phyloP scores from a whole-genome alignment of 2,888 invertebrate species.

The Caenorhabditis plicata region DNA sequence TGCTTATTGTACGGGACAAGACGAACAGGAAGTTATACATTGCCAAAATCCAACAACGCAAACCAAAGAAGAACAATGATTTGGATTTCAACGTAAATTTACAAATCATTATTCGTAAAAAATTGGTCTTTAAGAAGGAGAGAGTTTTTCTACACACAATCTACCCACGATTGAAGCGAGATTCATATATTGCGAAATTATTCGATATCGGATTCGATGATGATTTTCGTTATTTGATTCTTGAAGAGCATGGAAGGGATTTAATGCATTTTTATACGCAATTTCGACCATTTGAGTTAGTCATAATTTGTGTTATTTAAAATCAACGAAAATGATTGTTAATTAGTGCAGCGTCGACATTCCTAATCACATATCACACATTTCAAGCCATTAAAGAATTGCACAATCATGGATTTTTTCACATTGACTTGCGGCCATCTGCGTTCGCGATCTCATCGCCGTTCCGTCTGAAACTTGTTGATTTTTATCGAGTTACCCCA shows the following conservation, averaged over 20 bases:
- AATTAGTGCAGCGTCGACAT: not conserved
- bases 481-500: not conserved
- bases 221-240: not conserved
- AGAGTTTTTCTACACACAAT: too few relatives aligned
- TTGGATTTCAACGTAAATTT: too few relatives aligned
- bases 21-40: too few relatives aligned
- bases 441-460: not conserved
- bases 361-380: not conserved
- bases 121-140: too few relatives aligned
- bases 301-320: too few relatives aligned
- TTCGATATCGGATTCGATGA: not conserved
- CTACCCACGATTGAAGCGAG: not conserved
- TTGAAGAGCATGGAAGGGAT: not conserved
- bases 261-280: not conserved
- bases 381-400: not conserved
- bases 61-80: too few relatives aligned
- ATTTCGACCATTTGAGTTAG: not conserved
- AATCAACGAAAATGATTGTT: not conserved
- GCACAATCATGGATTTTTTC: not conserved
- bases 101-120: too few relatives aligned
- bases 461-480: not conserved
- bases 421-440: not conserved
- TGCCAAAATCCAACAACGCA: too few relatives aligned
- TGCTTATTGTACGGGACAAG: too few relatives aligned
- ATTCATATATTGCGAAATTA: not conserved